Evolutionary conservation across 2,113 vertebrate genomes (phyloP).

Genomic region (Calypte anna): DNA sequence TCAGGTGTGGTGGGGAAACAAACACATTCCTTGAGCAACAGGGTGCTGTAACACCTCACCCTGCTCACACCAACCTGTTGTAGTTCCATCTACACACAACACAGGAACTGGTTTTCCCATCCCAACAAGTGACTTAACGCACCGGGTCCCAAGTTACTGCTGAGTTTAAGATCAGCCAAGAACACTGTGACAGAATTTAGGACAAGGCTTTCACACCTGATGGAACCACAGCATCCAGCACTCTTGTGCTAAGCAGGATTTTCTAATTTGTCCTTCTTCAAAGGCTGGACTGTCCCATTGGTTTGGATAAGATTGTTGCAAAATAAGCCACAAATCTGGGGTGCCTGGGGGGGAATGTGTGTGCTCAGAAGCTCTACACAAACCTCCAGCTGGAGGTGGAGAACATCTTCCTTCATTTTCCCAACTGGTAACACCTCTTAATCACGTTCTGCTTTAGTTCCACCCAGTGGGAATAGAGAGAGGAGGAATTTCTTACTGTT

Average conservation of each 20-base stretch:
- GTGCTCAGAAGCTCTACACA: background rate
- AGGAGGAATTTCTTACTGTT: slow-evolving; percentile 82
- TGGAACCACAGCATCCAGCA: background rate
- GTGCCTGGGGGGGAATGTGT: no score
- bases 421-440: background rate
- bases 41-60: background rate
- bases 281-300: background rate
- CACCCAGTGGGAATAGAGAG: background rate
- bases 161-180: no score
- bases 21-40: background rate
- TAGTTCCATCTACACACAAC: background rate
- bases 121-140: background rate
- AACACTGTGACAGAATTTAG: background rate
- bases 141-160: no score
- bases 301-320: background rate
- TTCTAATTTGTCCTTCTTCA: background rate
- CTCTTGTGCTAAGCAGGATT: background rate
- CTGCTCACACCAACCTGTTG: background rate
- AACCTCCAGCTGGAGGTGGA: no score
- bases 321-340: background rate
- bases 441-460: background rate
- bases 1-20: background rate
- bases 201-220: background rate
- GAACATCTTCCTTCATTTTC: background rate
- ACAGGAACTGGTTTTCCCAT: background rate